Base-by-base conservation (phyloP, 2,113 vertebrate genomes). In the Salminus brasiliensis region DNA sequence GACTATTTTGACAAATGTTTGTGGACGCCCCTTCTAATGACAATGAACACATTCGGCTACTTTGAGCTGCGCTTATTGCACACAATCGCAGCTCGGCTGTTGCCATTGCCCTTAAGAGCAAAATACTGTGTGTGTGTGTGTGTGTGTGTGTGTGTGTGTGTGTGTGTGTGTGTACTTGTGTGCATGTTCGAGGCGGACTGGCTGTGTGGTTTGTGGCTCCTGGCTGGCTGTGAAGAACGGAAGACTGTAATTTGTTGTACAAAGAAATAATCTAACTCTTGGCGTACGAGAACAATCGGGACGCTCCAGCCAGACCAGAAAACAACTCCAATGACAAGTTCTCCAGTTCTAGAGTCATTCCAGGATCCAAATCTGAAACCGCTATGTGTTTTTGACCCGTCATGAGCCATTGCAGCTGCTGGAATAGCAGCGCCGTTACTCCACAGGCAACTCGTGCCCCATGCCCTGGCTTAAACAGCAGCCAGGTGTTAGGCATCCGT, bases 211-310 rank as follows among this genome's bases (percentile, higher is more conserved):
- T 68, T 52, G 72, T 82, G 85, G 83, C 89, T 89, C 85, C 87
- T 83, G 82, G 81, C 82, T 85, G 86, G 84, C 85, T 85, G 88
- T 78, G 74, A 67, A 60, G 39, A 80, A 55, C 81, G 62, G 66
- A 57, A 84, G 73, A 80, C 84, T 80, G 75, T 82, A 83, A 84
- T 86, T 87, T 86, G 84, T 88, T 75, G 43, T 82, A 83, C 82
- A 76, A 21, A 21, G 55, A 85, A 69, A 71, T 41, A 71, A 77
- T 41, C 29, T 41, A 63, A 60, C 36, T 30, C 67, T 69, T 63
- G 62, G 74, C 74, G 49, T 47, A 21, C 27, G 49, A 23, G 55
- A 47, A 75, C 63, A 68, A 69, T 59, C 63, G 39, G 27, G 60
- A 34, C n/a, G n/a, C 41, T 55, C 21, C 53, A 60, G 53, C 53